Percentiles rank a stretch among this genome's conserved stretches.
Conservation (phyloP, 30 jellyfish, hydroid and myxozoan species). For the Cassiopea xamachana region DNA sequence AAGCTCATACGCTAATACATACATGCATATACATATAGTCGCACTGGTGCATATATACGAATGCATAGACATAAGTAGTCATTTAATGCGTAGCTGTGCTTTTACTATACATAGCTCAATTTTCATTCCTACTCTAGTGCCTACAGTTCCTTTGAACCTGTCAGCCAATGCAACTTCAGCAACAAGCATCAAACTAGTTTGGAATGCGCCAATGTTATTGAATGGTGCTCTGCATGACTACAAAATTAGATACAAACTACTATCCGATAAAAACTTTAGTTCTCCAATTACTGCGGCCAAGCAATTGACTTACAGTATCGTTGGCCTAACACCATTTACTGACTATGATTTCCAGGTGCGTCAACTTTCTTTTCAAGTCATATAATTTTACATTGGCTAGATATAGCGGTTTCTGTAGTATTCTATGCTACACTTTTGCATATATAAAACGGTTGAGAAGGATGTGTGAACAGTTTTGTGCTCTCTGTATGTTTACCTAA, state of each 20-base stretch:
- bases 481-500: not conserved
- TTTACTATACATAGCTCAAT: no score
- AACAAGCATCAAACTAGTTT: conserved; percentile 19
- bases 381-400: not conserved
- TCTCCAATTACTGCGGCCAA: conserved; percentile 12
- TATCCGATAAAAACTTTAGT: not conserved
- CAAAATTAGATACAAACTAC: conserved; percentile 24
- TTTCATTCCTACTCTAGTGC: not conserved
- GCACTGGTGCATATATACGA: no score
- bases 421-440: not conserved
- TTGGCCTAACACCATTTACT: conserved; percentile 6
- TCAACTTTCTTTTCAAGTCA: not conserved
- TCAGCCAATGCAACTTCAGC: conserved; percentile 37
- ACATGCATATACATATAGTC: no score
- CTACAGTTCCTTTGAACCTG: conserved; percentile 46
- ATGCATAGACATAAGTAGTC: no score
- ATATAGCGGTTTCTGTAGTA: no score
- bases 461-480: no score
- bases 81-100: no score
- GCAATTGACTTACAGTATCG: not conserved
- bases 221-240: conserved; percentile 74
- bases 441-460: no score
- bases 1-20: no score
- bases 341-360: conserved; percentile 36
- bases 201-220: conserved; percentile 57